These are phyloP conservation scores for Drosophila mercatorum DNA, from an alignment of 2,888 invertebrate species.

Conservation along the genomic window DNA sequence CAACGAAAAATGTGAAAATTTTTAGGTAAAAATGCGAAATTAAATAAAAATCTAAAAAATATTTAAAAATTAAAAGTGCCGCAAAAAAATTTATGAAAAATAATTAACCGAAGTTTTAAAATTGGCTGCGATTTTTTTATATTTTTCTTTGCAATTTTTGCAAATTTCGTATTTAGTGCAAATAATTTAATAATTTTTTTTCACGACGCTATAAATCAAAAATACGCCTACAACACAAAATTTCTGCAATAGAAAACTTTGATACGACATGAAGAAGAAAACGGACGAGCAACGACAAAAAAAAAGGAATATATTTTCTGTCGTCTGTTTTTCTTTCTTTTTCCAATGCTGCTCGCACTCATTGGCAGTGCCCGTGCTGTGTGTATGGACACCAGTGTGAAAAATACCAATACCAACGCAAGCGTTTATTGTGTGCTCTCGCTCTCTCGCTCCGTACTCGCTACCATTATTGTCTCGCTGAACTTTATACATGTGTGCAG, in stretches of 20 bases:
- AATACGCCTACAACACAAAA: conserved; percentile 72
- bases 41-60: conserved; percentile 66
- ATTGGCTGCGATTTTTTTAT: conserved; percentile 55
- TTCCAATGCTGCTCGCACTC: conserved; percentile 83
- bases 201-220: conserved; percentile 58
- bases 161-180: conserved; percentile 72
- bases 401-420: conserved; percentile 57
- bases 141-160: conserved; percentile 68
- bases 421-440: conserved; percentile 50
- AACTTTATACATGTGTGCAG: conserved; percentile 35
- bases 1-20: conserved; percentile 79
- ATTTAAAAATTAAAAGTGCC: conserved; percentile 72
- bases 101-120: conserved; percentile 48
- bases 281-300: conserved; percentile 82
- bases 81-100: conserved; percentile 40
- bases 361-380: conserved; percentile 59
- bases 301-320: conserved; percentile 80
- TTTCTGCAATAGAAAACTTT: conserved; percentile 83
- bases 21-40: conserved; percentile 75
- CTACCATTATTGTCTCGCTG: conserved; percentile 54
- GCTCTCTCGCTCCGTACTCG: conserved; percentile 62
- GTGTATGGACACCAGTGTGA: conserved; percentile 66
- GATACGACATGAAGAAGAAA: conserved; percentile 82
- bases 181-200: conserved; percentile 72
- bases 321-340: conserved; percentile 84